Evolutionary conservation across 2,888 invertebrate genomes (phyloP).

Genomic region (Herminia tarsipennalis): DNA sequence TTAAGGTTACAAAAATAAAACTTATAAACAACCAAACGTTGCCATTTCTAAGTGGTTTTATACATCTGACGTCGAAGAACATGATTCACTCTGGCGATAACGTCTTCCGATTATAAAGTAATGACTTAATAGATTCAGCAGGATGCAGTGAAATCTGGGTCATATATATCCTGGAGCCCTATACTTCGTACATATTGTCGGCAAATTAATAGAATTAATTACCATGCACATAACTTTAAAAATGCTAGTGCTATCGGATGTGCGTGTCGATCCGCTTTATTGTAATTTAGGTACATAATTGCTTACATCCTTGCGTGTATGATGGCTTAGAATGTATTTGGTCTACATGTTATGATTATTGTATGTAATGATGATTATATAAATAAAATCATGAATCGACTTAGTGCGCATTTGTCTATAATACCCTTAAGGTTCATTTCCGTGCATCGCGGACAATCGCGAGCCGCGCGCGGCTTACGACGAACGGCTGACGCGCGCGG

Average conservation of each 20-base stretch:
- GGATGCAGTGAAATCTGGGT: constrained; percentile 48
- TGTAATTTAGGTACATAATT: constrained; percentile 8
- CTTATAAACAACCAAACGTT: too few species aligned
- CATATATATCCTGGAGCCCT: constrained; percentile 30
- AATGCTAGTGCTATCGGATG: constrained; percentile 28
- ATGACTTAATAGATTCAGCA: constrained; percentile 13
- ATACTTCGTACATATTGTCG: constrained; percentile 2
- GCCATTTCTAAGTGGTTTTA: neutral
- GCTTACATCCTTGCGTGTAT: constrained; percentile 1
- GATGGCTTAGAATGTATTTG: neutral
- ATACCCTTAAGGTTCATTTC: too few species aligned
- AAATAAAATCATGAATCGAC: too few species aligned
- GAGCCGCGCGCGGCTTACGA: too few species aligned
- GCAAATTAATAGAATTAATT: neutral
- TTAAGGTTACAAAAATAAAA: too few species aligned
- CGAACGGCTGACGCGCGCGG: too few species aligned
- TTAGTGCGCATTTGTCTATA: too few species aligned
- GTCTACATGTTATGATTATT: neutral
- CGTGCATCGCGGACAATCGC: too few species aligned
- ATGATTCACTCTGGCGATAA: neutral
- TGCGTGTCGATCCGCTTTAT: constrained; percentile 7
- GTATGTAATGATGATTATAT: too few species aligned
- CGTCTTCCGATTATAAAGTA: neutral
- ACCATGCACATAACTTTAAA: neutral
- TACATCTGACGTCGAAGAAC: neutral